Conservation (phyloP, 2,113 vertebrate species). For the Phycodurus eques region DNA sequence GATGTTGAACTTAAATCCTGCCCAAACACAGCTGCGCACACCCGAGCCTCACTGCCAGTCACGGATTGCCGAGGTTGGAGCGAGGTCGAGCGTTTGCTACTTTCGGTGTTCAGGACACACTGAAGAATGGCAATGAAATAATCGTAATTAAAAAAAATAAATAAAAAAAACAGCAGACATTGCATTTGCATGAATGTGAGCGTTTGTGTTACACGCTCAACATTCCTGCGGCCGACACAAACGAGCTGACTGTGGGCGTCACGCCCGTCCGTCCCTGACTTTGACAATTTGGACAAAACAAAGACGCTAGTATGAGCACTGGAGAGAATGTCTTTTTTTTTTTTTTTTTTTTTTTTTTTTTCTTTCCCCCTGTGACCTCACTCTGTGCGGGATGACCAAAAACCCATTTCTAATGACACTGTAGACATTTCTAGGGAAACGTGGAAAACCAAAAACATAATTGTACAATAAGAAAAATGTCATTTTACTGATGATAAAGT, state of each 20-base stretch:
- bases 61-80: no score
- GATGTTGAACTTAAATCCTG: constrained; percentile 24
- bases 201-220: constrained; percentile 12
- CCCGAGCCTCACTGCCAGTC: neutral
- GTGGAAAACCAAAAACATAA: no score
- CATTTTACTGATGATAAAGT: no score
- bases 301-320: constrained; percentile 44
- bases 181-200: constrained; percentile 1
- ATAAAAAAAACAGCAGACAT: neutral
- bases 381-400: no score
- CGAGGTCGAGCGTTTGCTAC: neutral
- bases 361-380: neutral
- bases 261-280: constrained; percentile 2
- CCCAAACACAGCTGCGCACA: neutral
- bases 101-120: neutral
- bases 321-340: neutral
- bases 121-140: neutral
- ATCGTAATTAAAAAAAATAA: no score
- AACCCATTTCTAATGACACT: no score
- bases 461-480: no score
- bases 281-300: constrained; percentile 50
- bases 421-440: no score
- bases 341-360: no score
- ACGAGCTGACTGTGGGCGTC: constrained; percentile 16
- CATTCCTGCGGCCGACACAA: constrained; percentile 41